A percentile compares a stretch with the other conserved stretches of the same genome.
These are phyloP conservation scores for Troilus luridus DNA, from an alignment of 2,888 invertebrate species.

Conservation along the genomic window DNA sequence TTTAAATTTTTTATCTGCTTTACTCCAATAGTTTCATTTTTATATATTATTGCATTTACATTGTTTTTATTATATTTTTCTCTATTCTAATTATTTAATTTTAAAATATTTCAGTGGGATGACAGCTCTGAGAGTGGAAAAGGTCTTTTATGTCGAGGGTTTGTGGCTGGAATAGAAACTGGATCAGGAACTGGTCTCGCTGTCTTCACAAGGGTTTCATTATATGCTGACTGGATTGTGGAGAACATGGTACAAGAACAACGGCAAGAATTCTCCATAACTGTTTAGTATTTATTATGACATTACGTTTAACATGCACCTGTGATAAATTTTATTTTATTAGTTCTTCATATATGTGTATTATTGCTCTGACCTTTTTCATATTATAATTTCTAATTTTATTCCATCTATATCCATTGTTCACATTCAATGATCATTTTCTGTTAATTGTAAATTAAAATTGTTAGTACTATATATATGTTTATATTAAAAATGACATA, in stretches of 20 bases:
- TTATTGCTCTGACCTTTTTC: neutral
- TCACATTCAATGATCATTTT: neutral
- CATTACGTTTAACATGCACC: constrained; percentile 7
- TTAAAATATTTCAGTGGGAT: constrained; percentile 53
- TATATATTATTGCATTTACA: too few species aligned
- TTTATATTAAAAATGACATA: neutral
- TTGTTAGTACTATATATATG: neutral
- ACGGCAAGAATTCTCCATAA: constrained; percentile 60
- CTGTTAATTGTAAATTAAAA: neutral
- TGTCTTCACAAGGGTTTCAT: constrained; percentile 81
- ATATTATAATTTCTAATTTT: neutral
- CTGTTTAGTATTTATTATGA: neutral
- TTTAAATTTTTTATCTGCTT: too few species aligned
- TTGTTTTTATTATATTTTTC: too few species aligned
- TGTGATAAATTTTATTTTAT: constrained; percentile 33
- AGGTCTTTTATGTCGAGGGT: constrained; percentile 65
- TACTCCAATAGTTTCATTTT: too few species aligned
- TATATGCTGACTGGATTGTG: constrained; percentile 79
- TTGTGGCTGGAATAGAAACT: constrained; percentile 66
- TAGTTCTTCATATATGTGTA: neutral
- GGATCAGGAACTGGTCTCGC: constrained; percentile 70
- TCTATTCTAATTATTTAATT: too few species aligned
- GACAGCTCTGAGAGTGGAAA: constrained; percentile 63
- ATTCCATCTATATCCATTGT: neutral
- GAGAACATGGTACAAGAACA: constrained; percentile 70